Percentiles rank a stretch among this genome's conserved stretches.
These are phyloP conservation scores for Pristionchus entomophagus DNA, from an alignment of 2,888 invertebrate genomes.

Conservation along the genomic window DNA sequence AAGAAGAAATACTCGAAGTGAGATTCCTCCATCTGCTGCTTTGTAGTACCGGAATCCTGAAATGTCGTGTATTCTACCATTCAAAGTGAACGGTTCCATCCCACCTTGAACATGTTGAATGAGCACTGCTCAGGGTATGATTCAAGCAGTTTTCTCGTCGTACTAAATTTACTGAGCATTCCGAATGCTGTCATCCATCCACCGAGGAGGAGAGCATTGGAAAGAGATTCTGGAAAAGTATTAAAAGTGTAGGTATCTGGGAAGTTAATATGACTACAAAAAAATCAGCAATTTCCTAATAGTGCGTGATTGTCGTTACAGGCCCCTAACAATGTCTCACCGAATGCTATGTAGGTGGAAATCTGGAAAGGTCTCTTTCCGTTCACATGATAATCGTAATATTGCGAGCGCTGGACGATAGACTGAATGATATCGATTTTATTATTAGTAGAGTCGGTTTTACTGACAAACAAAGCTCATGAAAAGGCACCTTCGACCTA, in stretches of 20 bases:
- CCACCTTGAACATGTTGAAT: constrained; percentile 82
- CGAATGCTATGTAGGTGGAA: not conserved
- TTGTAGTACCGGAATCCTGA: constrained; percentile 80
- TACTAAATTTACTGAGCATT: constrained; percentile 81
- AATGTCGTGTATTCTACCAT: not conserved
- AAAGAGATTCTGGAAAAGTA: constrained; percentile 76
- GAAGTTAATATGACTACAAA: constrained; percentile 80
- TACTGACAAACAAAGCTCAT: not conserved
- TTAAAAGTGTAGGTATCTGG: constrained; percentile 76
- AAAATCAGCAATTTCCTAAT: not conserved
- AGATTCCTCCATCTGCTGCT: constrained; percentile 78
- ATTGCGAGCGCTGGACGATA: constrained; percentile 83
- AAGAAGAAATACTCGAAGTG: constrained; percentile 83
- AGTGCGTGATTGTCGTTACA: too few relatives aligned
- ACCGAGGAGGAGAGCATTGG: constrained; percentile 80
- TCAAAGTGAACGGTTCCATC: not conserved
- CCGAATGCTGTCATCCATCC: constrained; percentile 79
- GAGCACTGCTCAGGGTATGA: constrained; percentile 85
- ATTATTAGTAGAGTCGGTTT: not conserved
- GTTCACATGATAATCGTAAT: constrained; percentile 82
- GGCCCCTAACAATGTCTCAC: not conserved
- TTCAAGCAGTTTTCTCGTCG: constrained; percentile 83
- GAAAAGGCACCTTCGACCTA: not conserved
- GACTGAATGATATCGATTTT: constrained; percentile 63
- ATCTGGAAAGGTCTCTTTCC: constrained; percentile 7